Evolutionary conservation across 1,140 invertebrate species (phyloP).

Genomic region (Caenorhabditis briggsae): DNA sequence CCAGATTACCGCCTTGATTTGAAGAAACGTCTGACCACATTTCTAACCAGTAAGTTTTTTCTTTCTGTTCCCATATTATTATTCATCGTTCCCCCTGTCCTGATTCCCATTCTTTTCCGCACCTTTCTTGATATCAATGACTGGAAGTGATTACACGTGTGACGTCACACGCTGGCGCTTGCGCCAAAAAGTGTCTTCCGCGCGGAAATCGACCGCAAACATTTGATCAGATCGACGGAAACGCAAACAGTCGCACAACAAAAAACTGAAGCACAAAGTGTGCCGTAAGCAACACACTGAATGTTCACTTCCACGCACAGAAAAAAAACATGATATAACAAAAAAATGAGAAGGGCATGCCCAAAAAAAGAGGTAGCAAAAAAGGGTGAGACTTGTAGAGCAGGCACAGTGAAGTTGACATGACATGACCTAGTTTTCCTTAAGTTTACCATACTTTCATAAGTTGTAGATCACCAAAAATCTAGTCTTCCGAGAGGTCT

Average conservation of each 20-base stretch:
- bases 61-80: neutral
- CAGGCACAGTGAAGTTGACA: conserved; percentile 28
- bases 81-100: neutral
- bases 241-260: conserved; percentile 40
- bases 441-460: neutral
- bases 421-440: conserved; percentile 21
- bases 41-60: conserved; percentile 38
- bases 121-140: conserved; percentile 43
- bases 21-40: conserved; percentile 48
- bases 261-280: conserved; percentile 10
- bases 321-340: conserved; percentile 34
- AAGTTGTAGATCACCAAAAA: conserved; percentile 30
- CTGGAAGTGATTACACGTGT: conserved; percentile 47
- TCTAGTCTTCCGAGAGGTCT: neutral
- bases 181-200: conserved; percentile 54
- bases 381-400: neutral
- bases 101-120: neutral
- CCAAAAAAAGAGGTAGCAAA: neutral
- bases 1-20: conserved; percentile 43
- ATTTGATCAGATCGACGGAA: conserved; percentile 52
- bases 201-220: conserved; percentile 54
- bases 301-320: conserved; percentile 38
- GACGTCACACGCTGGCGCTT: conserved; percentile 47
- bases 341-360: neutral
- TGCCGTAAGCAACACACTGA: conserved; percentile 17